Evolutionary conservation across 1,140 invertebrate species (phyloP).

Genomic region (Sweltsa coloradensis): DNA sequence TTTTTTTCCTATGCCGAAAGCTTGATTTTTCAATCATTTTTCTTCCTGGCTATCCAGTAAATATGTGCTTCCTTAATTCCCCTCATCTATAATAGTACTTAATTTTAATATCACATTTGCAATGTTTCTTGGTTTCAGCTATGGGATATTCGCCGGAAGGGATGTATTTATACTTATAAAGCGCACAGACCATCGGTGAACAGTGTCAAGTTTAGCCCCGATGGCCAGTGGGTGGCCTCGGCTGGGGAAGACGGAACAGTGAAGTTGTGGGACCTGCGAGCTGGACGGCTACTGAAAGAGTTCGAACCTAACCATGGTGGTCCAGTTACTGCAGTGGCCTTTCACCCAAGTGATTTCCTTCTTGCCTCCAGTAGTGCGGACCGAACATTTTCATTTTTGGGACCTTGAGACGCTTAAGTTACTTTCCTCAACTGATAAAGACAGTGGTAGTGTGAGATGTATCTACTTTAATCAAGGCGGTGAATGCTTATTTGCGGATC

Average conservation of each 20-base stretch:
- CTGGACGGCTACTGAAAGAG: conserved; percentile 78
- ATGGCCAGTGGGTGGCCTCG: conserved; percentile 95
- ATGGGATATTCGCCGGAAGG: conserved; percentile 63
- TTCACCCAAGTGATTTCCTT: conserved; percentile 94
- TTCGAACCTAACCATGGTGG: conserved; percentile 73
- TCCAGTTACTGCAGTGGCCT: conserved; percentile 81
- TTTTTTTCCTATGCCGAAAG: too few relatives aligned
- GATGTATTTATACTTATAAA: conserved; percentile 83
- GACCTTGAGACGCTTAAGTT: conserved; percentile 85
- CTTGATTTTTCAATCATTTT: too few relatives aligned
- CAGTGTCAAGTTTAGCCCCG: conserved; percentile 89
- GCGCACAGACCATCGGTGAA: conserved; percentile 81
- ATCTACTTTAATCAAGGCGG: conserved; percentile 79
- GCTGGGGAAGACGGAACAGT: conserved; percentile 78
- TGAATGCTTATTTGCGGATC: conserved; percentile 74
- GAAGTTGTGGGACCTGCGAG: conserved; percentile 84
- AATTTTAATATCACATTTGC: too few relatives aligned
- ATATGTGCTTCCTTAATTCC: too few relatives aligned
- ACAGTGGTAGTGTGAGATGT: conserved; percentile 33
- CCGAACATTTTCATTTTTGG: conserved; percentile 74
- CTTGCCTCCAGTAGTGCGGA: conserved; percentile 73
- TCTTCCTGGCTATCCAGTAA: too few relatives aligned
- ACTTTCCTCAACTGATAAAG: conserved; percentile 61
- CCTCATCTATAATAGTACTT: too few relatives aligned
- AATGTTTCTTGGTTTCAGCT: conserved; percentile 33